Evolutionary conservation across 2,888 invertebrate genomes (phyloP), one percentile per base, ranked within the genome.

Genomic region (Podotricha telesiphe): DNA sequence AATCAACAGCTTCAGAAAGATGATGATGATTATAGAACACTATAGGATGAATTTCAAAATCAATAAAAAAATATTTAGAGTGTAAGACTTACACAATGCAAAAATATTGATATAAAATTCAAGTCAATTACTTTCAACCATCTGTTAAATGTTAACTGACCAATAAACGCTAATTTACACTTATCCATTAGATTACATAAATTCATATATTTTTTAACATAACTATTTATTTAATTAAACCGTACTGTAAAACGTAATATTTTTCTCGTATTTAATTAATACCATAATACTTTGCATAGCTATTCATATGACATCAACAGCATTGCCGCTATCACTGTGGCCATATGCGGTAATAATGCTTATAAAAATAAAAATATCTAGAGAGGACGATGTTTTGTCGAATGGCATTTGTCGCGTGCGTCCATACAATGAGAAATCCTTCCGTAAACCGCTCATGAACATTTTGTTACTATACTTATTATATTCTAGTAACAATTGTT

Each of bases 311-410:
- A 45, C n/a, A 19, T 58, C 19, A 53, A 19, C 42, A 42, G 37
- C 28, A 13, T 48, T 64, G 69, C 71, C 65, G 71, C 65, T 56
- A 28, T 50, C 51, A 68, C 19, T 66, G 58, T 19, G 67, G 65
- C 79, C 79, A 48, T 72, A 76, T 77, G 75, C 70, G 73, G 74
- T 74, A 75, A 74, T 71, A 73, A 75, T 76, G 80, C 82, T 83
- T 84, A 88, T 88, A 87, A 88, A 87, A 89, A 90, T 88, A 87
- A 85, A 84, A 84, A 85, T 86, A 86, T 84, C 81, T 85, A 78
- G 59, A 74, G 84, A 84, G 86, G 86, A 86, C 77, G 83, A 81
- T 82, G 78, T 86, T 84, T 77, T 81, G 82, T 80, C 83, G 87
- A 88, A 88, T 84, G 80, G 81, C 81, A 85, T 86, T 88, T 86